Conservation (phyloP, 2,797 vertebrate species). For the Microctenopoma stevenorrisi region DNA sequence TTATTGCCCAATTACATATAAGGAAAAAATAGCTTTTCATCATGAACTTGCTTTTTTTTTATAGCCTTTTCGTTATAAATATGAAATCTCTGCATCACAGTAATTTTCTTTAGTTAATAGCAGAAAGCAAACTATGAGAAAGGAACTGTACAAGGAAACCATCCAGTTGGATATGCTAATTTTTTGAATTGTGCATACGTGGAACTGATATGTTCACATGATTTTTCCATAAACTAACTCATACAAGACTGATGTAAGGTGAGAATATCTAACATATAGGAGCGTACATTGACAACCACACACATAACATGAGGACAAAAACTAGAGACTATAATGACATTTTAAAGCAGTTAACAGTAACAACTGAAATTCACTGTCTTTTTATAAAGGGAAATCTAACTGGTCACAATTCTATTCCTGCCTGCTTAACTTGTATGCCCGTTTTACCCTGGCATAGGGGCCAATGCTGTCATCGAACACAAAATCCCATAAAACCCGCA, state of each 20-base stretch:
- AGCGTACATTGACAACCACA: constrained; percentile 10
- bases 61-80: not conserved
- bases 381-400: constrained; percentile 2
- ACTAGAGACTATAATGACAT: not conserved
- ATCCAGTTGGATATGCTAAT: not conserved
- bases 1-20: not conserved
- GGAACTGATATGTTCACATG: constrained; percentile 2
- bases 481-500: constrained; percentile 95
- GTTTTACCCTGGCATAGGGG: constrained; percentile 93
- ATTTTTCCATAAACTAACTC: not conserved
- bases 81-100: not conserved
- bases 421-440: constrained; percentile 86
- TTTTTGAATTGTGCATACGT: not conserved
- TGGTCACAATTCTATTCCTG: constrained; percentile 65
- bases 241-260: not conserved
- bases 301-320: not conserved
- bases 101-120: not conserved
- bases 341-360: constrained; percentile 14
- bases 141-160: constrained; percentile 10
- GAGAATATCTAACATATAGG: not conserved
- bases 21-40: not conserved
- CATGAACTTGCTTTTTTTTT: not conserved
- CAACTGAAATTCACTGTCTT: constrained; percentile 31
- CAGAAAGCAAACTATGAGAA: constrained; percentile 14
- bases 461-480: constrained; percentile 93